Base-by-base conservation (phyloP, 2,113 vertebrate genomes). In the Tachycineta bicolor region DNA sequence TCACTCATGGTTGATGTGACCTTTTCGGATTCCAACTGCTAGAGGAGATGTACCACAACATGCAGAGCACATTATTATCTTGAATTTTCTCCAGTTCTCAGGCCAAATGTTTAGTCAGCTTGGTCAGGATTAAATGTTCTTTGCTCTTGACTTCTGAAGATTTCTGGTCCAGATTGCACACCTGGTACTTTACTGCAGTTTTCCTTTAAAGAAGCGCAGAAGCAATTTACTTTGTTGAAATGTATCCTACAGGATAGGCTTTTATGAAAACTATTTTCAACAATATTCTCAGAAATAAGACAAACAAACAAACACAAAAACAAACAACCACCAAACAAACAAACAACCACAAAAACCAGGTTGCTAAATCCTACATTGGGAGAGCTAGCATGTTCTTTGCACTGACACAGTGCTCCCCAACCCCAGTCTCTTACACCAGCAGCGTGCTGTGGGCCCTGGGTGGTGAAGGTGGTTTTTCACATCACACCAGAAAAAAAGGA, bases 121-220 rank as follows among this genome's bases (percentile, higher is more conserved):
- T 96, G 70, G 78, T 96, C 96, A 96, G 96, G 95, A 89, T 88
- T 88, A 95, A 96, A 88, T 63, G 93, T 90, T 94, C 94, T 96
- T 90, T 70, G 47, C 68, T 62, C 89, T 77, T 88, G 84, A 91
- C 89, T 93, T 87, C 37, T 86, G 71, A 65, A 77, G 49, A 39
- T 92, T 96, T 88, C 71, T 83, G 41, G 49, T 93, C 75, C 85
- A 93, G 79, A 93, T 59, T 6, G 5, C 47, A 64, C 87, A 94
- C 88, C 90, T 93, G 95, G 63, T 77, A n/a, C 11, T 11, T 67
- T 90, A 25, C 24, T 37, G 59, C 67, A 88, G 43, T 47, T 74
- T 83, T 69, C 33, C 43, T 88, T 86, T 83, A 49, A 63, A 63
- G 56, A 71, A 70, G 12, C 1, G 1, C 39, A 63, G 83, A 80